Evolutionary conservation across 2,888 invertebrate genomes (phyloP), one percentile per base, ranked within the genome.

Genomic region (Drosophila bunnanda): DNA sequence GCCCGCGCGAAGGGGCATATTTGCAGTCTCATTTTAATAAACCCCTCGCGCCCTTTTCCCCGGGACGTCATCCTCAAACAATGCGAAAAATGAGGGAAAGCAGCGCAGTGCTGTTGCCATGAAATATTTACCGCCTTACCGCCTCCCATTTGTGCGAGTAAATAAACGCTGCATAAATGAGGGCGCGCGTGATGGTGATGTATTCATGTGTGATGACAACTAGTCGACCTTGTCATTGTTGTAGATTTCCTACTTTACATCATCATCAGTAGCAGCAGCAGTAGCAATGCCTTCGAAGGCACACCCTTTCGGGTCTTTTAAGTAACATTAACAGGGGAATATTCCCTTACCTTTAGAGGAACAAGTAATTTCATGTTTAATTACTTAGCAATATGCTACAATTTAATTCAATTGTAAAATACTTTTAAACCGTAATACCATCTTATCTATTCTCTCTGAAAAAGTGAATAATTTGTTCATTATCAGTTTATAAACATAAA

Each of bases 141-240:
- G 32, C 41, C 68, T n/a, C 41, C 54, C 41, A 54, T 73, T 54
- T 41, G 43, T 34, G 30, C 34, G 30, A 57, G 32, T 56, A 74
- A 73, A 74, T 73, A 74, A 74, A 73, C 59, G 61, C 68, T 68
- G 73, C 73, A 73, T 73, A 73, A 74, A 74, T 74, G 61, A 52
- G 68, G 73, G 61, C 68, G 73, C 67, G 60, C 73, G 50, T 68
- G 59, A 58, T 57, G 57, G 44, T 68, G 59, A 58, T 61, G 57
- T 65, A 58, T 71, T 73, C 66, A 72, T 73, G 66, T 71, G 53
- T 53, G 67, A 58, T 67, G 67, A 69, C 67, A 52, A 64, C 66
- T n/a, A 32, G 54, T 25, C 54, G 55, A 64, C 46, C 66, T 67
- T 67, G 71, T 73, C 71, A 72, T 39, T 59, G 55, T 30, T 59